Evolutionary conservation across 2,113 vertebrate species (phyloP).

Genomic region (Calidris pugnax): DNA sequence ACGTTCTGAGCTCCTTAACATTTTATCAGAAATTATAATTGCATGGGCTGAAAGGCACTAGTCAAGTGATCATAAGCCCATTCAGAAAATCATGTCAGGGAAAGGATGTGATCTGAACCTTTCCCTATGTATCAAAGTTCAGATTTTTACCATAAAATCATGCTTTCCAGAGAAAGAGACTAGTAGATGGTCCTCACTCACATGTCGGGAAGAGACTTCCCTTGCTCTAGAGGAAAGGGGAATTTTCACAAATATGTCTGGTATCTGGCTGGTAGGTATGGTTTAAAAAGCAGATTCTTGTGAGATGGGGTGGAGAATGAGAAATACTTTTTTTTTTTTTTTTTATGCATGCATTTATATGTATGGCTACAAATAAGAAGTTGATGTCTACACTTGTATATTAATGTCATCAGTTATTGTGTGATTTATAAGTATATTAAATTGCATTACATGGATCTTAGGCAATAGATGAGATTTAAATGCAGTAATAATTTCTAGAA

Average conservation of each 20-base stretch:
- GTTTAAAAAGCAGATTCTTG: not conserved
- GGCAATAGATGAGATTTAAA: not conserved
- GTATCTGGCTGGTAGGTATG: not conserved
- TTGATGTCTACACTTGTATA: not conserved
- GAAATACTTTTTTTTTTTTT: not conserved
- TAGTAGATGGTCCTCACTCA: not conserved
- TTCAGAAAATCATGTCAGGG: not conserved
- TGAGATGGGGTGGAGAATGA: not conserved
- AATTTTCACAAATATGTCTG: not conserved
- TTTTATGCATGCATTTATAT: not conserved
- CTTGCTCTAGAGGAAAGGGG: not conserved
- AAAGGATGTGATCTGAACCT: not conserved
- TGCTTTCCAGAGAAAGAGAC: not conserved
- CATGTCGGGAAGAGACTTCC: not conserved
- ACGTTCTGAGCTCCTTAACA: not conserved
- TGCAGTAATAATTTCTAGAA: not conserved
- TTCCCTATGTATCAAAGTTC: not conserved
- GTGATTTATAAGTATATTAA: not conserved
- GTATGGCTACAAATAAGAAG: not conserved
- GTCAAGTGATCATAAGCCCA: not conserved
- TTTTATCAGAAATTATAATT: not conserved
- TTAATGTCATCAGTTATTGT: not conserved
- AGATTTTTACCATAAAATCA: not conserved
- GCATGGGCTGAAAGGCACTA: not conserved
- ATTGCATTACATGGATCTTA: not conserved